Evolutionary conservation across 2,888 invertebrate genomes (phyloP).

Genomic region (Spodoptera littoralis): DNA sequence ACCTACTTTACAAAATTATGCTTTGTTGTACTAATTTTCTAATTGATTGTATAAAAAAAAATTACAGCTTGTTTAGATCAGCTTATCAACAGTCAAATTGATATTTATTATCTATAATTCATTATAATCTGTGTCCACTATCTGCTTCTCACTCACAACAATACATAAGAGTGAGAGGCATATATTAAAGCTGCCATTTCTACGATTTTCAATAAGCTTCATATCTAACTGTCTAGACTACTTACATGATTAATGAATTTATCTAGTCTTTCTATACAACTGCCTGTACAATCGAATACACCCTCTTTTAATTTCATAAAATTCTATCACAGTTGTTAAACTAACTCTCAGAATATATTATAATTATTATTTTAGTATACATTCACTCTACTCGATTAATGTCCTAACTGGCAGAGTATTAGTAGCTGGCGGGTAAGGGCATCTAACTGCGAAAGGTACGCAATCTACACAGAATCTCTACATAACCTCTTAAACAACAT

Average conservation of each 20-base stretch:
- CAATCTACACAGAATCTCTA: constrained; percentile 27
- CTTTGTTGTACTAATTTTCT: too few relatives aligned
- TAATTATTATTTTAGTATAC: constrained; percentile 40
- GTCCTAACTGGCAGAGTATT: constrained; percentile 47
- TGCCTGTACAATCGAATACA: constrained; percentile 37
- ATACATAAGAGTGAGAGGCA: constrained; percentile 5
- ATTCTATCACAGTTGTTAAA: constrained; percentile 67
- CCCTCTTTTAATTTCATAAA: constrained; percentile 51
- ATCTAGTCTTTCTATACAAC: constrained; percentile 18
- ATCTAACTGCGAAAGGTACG: constrained; percentile 34
- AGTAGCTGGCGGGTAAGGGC: constrained; percentile 41
- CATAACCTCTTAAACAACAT: constrained; percentile 11
- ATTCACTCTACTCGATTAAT: constrained; percentile 31
- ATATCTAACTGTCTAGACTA: constrained; percentile 22
- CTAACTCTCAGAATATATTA: constrained; percentile 43
- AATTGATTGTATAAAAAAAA: constrained; percentile 22
- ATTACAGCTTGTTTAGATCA: constrained; percentile 7
- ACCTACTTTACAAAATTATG: too few relatives aligned
- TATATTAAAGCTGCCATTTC: constrained; percentile 14
- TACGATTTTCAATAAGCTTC: constrained; percentile 1
- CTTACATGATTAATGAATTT: constrained; percentile 13
- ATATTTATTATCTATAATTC: constrained; percentile 3
- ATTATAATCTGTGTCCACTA: constrained; percentile 21
- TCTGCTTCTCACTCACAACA: constrained; percentile 6
- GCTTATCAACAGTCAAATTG: constrained; percentile 1